These are phyloP conservation scores for Caenorhabditis becei DNA, from an alignment of 2,888 invertebrate genomes.

Conservation along the genomic window DNA sequence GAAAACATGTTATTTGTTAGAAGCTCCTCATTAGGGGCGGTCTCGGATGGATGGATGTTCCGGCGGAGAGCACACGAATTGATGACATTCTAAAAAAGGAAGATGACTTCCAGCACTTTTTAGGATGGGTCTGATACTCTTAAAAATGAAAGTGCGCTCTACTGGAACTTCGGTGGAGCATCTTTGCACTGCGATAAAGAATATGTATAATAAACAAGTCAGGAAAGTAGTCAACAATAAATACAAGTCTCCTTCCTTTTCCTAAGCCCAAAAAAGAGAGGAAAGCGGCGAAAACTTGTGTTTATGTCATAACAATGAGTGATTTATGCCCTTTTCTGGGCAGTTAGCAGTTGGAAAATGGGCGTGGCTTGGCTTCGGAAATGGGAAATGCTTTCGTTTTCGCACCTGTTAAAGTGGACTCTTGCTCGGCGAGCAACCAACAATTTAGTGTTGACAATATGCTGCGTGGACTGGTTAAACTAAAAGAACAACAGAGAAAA, in stretches of 20 bases:
- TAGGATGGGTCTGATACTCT: neutral
- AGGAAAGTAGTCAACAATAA: constrained; percentile 2
- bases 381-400: constrained; percentile 20
- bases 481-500: constrained; percentile 39
- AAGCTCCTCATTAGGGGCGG: neutral
- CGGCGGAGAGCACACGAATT: neutral
- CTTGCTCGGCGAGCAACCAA: constrained; percentile 16
- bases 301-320: constrained; percentile 51
- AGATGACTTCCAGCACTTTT: neutral
- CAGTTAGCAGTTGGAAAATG: constrained; percentile 8
- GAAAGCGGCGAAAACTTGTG: constrained; percentile 25
- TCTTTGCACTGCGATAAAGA: too few species aligned
- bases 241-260: constrained; percentile 7
- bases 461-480: constrained; percentile 48
- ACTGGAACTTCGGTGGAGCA: too few species aligned
- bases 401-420: constrained; percentile 24
- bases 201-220: neutral
- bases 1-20: neutral
- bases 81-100: too few species aligned
- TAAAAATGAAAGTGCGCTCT: too few species aligned
- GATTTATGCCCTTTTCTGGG: constrained; percentile 54
- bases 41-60: neutral
- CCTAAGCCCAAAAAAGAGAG: neutral
- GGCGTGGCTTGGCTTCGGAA: neutral
- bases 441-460: constrained; percentile 50